Evolutionary conservation across 1,140 invertebrate genomes (phyloP).

Genomic region (Drosophila quadrilineata): DNA sequence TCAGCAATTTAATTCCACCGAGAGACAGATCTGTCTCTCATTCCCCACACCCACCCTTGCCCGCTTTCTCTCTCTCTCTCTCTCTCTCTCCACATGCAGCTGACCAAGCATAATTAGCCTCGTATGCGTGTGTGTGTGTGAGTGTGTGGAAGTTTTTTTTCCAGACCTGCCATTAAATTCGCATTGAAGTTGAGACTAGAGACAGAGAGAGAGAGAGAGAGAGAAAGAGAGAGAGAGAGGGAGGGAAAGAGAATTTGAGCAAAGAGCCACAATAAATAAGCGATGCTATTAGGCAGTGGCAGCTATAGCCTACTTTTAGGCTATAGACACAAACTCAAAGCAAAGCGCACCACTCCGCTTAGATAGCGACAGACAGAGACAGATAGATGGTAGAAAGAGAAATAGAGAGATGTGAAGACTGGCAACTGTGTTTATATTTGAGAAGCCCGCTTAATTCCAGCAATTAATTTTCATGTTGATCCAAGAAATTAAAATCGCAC

Average conservation of each 20-base stretch:
- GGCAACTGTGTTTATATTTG: slow-evolving; percentile 56
- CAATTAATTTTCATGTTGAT: slow-evolving; percentile 80
- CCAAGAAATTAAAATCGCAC: slow-evolving; percentile 74
- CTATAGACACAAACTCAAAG: neutral
- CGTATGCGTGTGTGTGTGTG: slow-evolving; percentile 11
- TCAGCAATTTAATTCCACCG: neutral
- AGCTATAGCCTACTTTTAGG: neutral
- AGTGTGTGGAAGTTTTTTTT: no score
- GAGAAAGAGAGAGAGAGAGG: neutral
- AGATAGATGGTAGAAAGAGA: neutral
- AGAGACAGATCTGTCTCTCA: slow-evolving; percentile 14
- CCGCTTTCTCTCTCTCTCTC: no score
- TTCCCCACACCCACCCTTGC: neutral
- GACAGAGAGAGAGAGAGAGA: neutral
- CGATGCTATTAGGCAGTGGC: slow-evolving; percentile 7
- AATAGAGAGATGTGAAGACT: neutral
- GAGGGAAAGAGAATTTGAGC: neutral
- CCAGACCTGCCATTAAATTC: slow-evolving; percentile 48
- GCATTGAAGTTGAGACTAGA: slow-evolving; percentile 23
- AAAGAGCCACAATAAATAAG: slow-evolving; percentile 22
- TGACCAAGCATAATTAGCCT: slow-evolving; percentile 50
- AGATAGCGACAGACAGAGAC: neutral
- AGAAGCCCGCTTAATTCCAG: slow-evolving; percentile 68
- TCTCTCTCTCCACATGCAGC: slow-evolving; percentile 1
- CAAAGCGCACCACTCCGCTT: neutral